Conservation (phyloP, 2,888 invertebrate genomes). For the Adineta ricciae region DNA sequence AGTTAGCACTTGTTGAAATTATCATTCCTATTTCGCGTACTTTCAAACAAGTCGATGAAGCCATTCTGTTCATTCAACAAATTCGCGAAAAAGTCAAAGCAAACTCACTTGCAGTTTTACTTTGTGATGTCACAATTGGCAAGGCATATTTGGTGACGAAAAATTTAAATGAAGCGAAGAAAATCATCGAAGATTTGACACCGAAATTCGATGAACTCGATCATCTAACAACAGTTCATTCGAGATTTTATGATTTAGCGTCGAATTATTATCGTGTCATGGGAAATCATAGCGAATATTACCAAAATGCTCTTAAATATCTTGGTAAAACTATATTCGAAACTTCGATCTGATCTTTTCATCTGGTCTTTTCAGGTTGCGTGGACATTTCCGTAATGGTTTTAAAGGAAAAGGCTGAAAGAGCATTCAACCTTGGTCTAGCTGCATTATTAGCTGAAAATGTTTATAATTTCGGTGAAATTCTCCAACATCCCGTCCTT, state of each 20-base stretch:
- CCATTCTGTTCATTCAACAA: conserved; percentile 11
- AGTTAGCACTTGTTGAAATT: conserved; percentile 27
- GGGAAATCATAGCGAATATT: conserved; percentile 66
- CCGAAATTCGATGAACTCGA: conserved; percentile 19
- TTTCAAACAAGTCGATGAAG: conserved; percentile 4
- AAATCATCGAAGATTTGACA: conserved; percentile 23
- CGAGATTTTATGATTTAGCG: conserved; percentile 80
- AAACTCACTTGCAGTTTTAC: neutral
- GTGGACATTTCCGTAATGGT: conserved; percentile 34
- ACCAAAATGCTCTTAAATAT: conserved; percentile 74
- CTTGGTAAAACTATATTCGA: conserved; percentile 42
- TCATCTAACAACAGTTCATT: conserved; percentile 60
- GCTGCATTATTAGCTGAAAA: conserved; percentile 87
- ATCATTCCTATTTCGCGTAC: conserved; percentile 27
- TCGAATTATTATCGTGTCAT: conserved; percentile 74
- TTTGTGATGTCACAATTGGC: conserved; percentile 20
- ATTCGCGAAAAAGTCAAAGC: conserved; percentile 30
- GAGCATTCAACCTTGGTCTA: conserved; percentile 79
- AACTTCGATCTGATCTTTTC: too few species aligned
- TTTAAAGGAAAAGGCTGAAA: conserved; percentile 43
- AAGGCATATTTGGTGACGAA: conserved; percentile 24
- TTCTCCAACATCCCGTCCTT: conserved; percentile 81
- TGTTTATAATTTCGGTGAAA: conserved; percentile 90
- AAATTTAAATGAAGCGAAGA: conserved; percentile 26
- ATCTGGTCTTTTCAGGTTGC: conserved; percentile 11